A percentile compares a stretch with the other conserved stretches of the same genome.
Evolutionary conservation across 2,113 vertebrate species (phyloP).

Genomic region (Brachyhypopomus occidentalis): DNA sequence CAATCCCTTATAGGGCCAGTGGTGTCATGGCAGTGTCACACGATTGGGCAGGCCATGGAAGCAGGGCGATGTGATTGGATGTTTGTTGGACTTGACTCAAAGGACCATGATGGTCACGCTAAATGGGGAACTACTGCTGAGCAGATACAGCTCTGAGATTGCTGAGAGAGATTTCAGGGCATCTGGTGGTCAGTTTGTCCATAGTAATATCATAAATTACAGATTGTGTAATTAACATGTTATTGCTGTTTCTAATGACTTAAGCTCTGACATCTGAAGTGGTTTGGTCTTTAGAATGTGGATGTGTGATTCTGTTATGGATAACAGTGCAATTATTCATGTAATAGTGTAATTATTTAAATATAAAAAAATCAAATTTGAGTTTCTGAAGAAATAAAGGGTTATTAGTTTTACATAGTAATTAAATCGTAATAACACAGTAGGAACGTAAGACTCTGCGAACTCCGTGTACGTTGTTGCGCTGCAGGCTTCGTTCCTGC

Average conservation of each 20-base stretch:
- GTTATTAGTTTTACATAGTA: neutral
- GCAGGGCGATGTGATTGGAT: conserved; percentile 87
- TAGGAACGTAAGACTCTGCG: neutral
- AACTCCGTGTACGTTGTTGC: conserved; percentile 1
- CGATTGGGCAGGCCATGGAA: conserved; percentile 88
- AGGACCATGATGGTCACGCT: conserved; percentile 91
- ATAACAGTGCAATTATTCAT: too few species aligned
- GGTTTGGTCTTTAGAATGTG: too few species aligned
- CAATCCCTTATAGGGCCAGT: conserved; percentile 78
- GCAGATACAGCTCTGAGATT: conserved; percentile 88
- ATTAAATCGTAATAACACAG: too few species aligned
- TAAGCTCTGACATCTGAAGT: too few species aligned
- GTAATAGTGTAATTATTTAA: neutral
- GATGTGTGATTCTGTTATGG: too few species aligned
- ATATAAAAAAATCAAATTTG: neutral
- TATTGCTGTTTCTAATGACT: neutral
- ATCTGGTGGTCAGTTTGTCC: conserved; percentile 77
- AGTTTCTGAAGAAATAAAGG: neutral
- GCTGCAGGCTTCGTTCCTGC: conserved; percentile 86
- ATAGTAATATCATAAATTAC: neutral
- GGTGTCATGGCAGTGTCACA: conserved; percentile 87
- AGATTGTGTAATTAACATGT: neutral
- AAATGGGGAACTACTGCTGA: conserved; percentile 90
- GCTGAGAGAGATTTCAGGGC: conserved; percentile 89
- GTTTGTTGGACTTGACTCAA: conserved; percentile 88